These are phyloP conservation scores for Anniella stebbinsi DNA, from an alignment of 2,797 vertebrate genomes.

Conservation along the genomic window DNA sequence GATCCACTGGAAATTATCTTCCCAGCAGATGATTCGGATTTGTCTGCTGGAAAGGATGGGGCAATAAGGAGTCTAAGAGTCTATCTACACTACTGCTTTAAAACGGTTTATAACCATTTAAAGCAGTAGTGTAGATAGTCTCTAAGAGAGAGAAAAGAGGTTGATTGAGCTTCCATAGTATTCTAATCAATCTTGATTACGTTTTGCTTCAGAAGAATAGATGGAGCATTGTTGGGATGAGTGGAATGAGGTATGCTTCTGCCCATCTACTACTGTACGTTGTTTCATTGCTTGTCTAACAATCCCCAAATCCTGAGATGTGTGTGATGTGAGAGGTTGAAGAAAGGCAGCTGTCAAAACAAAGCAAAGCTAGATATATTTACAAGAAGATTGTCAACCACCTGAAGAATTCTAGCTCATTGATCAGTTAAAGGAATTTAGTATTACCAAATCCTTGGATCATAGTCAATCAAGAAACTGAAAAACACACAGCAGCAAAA, in stretches of 20 bases:
- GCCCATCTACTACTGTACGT: neutral
- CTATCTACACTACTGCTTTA: no score
- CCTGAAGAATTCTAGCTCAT: neutral
- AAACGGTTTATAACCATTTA: no score
- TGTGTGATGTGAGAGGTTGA: neutral
- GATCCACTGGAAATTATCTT: neutral
- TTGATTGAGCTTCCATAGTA: neutral
- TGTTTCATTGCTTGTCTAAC: neutral
- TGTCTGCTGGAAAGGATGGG: neutral
- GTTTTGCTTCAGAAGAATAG: neutral
- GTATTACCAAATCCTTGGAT: neutral
- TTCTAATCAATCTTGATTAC: neutral
- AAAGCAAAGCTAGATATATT: constrained; percentile 1
- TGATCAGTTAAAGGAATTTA: neutral
- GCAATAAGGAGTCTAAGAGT: neutral
- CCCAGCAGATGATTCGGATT: neutral
- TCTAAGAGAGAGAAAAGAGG: neutral
- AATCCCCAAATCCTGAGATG: neutral
- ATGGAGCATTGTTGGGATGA: neutral
- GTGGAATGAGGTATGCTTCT: neutral
- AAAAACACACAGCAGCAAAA: neutral
- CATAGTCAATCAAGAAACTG: neutral
- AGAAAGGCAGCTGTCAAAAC: neutral
- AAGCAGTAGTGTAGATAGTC: no score
- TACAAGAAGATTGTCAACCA: neutral